Conservation (phyloP, 2,113 vertebrate species). For the Myodes glareolus region DNA sequence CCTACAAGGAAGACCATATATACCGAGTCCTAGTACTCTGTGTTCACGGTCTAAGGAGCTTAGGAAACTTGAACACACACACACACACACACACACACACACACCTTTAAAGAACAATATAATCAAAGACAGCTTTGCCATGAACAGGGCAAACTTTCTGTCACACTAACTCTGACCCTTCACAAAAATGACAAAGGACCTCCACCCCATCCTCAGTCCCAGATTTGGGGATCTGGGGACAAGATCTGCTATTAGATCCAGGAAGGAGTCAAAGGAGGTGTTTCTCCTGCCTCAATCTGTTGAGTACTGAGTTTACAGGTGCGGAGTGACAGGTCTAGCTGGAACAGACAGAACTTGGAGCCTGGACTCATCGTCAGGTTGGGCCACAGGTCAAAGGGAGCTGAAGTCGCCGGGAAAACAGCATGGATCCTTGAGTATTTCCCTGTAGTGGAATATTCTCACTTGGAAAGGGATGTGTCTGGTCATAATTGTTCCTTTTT, state of each 20-base stretch:
- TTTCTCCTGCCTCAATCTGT: neutral
- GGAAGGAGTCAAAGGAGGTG: neutral
- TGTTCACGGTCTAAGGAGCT: neutral
- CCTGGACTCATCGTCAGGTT: neutral
- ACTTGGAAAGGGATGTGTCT: neutral
- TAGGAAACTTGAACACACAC: neutral
- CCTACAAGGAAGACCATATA: neutral
- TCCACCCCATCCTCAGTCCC: neutral
- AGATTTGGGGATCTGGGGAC: neutral
- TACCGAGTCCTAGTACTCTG: neutral
- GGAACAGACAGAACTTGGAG: neutral
- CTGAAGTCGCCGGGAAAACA: slow-evolving; percentile 61
- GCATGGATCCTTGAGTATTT: slow-evolving; percentile 65
- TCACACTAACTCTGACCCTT: neutral
- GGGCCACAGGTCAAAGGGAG: slow-evolving; percentile 64
- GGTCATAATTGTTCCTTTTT: neutral
- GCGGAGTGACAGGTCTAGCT: neutral
- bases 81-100: neutral
- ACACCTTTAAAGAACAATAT: neutral
- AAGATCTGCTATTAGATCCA: neutral
- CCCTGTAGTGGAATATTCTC: slow-evolving; percentile 37
- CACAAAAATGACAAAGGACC: neutral
- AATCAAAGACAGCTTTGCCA: neutral
- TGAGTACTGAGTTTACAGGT: neutral
- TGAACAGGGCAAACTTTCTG: neutral